Base-by-base conservation (phyloP, 2,797 vertebrate genomes). In the Onychomys torridus region DNA sequence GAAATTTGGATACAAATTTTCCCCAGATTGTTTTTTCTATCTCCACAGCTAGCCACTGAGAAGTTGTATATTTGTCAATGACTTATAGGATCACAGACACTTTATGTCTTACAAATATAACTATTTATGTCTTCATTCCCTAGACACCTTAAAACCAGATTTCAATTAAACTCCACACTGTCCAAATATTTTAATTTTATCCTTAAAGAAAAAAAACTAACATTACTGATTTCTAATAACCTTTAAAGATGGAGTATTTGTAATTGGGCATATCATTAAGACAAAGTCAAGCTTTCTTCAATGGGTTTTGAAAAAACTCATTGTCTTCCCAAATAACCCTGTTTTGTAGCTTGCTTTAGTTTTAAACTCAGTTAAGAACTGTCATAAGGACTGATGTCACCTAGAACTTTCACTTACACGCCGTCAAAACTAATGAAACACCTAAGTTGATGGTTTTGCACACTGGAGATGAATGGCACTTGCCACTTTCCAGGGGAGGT, bases 291-390 rank as follows among this genome's bases (percentile, higher is more conserved):
- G 27, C 6, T 91, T 88, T 59, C n/a, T 49, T 94, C 49, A 92
- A 43, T 13, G 79, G 63, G 19, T 37, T 79, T 67, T n/a, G 10
- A 61, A 57, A 59, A n/a, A 86, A 79, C 27, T 49, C 6, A 52
- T 40, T 49, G 21, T 82, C 96, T 95, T 92, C 37, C 52, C 90
- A 96, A 91, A 83, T 90, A 67, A 76, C 8, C 34, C 13, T 89
- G 29, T 52, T 91, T 91, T 69, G 25, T 94, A 55, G 49, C 37
- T 84, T 79, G 12, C 12, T 93, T 97, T 95, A 77, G 43, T 93
- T 96, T 91, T 46, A 92, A 37, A 57, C 67, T 86, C 57, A 89
- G 25, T 75, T 91, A 87, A 90, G 59, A 37, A 84, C 65, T 93
- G 13, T 12, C 17, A 0, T n/a, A 83, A 93, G 32, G 69, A 84